These are phyloP conservation scores for Kryptopterus vitreolus DNA, from an alignment of 2,797 vertebrate genomes.

Conservation along the genomic window DNA sequence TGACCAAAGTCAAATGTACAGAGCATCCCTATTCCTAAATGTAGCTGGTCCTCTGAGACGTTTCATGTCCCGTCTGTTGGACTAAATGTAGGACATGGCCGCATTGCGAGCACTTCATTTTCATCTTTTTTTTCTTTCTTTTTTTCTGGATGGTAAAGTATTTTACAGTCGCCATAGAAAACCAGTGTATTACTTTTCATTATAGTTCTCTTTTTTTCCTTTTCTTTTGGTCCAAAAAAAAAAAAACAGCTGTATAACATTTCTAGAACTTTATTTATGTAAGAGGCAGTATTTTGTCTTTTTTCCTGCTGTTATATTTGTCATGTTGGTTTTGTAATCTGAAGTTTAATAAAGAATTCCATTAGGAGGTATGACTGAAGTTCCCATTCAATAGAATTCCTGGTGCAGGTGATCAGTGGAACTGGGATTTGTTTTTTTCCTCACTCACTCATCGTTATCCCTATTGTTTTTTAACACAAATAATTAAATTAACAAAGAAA, in stretches of 20 bases:
- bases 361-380: not conserved
- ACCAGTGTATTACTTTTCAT: constrained; percentile 4
- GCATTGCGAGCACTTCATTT: not conserved
- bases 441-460: too few species aligned
- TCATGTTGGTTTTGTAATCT: not conserved
- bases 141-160: constrained; percentile 13
- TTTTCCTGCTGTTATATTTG: not conserved
- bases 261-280: constrained; percentile 19
- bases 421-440: not conserved
- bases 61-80: not conserved
- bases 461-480: not conserved
- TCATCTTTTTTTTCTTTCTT: not conserved
- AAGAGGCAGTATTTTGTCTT: constrained; percentile 40
- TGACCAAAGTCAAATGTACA: not conserved
- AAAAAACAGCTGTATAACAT: not conserved
- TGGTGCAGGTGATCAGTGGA: not conserved
- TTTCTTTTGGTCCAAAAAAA: not conserved
- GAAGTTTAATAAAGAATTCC: constrained; percentile 30
- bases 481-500: not conserved
- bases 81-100: not conserved
- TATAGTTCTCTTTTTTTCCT: not conserved
- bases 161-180: constrained; percentile 3
- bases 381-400: not conserved
- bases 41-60: not conserved
- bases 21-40: not conserved